A percentile compares a stretch with the other conserved stretches of the same genome.
Evolutionary conservation across 2,888 invertebrate genomes (phyloP).

Genomic region (Dugesia japonica): DNA sequence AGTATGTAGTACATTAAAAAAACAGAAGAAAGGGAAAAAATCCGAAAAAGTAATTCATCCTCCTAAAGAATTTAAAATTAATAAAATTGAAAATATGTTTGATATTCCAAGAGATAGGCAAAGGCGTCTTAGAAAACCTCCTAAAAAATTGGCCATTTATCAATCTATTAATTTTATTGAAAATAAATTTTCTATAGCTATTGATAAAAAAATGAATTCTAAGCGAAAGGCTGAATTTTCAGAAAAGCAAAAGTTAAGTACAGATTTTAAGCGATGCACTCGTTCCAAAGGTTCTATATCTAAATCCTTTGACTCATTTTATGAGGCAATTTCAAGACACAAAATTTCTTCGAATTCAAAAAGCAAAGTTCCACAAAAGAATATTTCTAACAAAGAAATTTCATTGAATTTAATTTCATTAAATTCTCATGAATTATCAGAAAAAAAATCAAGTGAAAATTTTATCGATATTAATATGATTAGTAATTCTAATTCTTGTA

Average conservation of each 20-base stretch:
- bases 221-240: not conserved
- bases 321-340: not conserved
- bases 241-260: not conserved
- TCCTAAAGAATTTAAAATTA: no score
- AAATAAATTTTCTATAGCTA: not conserved
- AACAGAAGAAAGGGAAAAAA: no score
- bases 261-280: not conserved
- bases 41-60: no score
- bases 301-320: conserved; percentile 1
- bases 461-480: no score
- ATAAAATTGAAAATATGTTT: no score
- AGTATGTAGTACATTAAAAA: no score
- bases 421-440: no score
- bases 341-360: conserved; percentile 7
- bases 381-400: no score
- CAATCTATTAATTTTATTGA: conserved; percentile 2
- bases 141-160: not conserved
- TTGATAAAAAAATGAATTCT: not conserved
- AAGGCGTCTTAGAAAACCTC: not conserved
- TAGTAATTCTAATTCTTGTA: no score
- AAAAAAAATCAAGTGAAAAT: no score
- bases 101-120: no score
- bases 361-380: not conserved
- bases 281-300: not conserved
- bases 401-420: no score